Percentiles rank a stretch among this genome's conserved stretches.
Evolutionary conservation across 92 coral and sea anemone genomes (phyloP).

Genomic region (Porites lobata): DNA sequence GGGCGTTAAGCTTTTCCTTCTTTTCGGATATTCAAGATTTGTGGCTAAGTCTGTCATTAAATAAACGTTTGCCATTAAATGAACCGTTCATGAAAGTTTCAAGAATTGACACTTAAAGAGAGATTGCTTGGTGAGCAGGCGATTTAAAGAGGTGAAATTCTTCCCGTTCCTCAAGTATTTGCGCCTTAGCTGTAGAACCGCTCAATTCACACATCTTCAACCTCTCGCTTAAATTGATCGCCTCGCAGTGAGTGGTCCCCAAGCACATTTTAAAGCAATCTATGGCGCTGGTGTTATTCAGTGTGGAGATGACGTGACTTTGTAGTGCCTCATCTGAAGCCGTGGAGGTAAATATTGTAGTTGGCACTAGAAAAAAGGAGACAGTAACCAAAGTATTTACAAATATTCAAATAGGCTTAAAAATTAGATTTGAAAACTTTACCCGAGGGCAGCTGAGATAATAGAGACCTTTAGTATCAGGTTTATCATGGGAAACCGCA

Average conservation of each 20-base stretch:
- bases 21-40: too few species aligned
- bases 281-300: constrained; percentile 3
- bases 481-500: too few species aligned
- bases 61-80: too few species aligned
- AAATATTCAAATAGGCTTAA: too few species aligned
- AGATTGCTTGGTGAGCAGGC: neutral
- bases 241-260: constrained; percentile 10
- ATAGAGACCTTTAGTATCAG: too few species aligned
- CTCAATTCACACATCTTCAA: neutral
- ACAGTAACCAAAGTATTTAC: neutral
- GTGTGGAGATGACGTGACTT: constrained; percentile 10
- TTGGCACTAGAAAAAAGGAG: neutral
- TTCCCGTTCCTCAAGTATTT: neutral
- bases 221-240: neutral
- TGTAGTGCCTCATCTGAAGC: constrained; percentile 13
- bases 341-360: neutral
- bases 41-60: too few species aligned
- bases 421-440: too few species aligned
- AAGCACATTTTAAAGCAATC: constrained; percentile 24
- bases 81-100: too few species aligned
- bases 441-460: too few species aligned
- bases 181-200: neutral
- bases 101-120: too few species aligned
- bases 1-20: too few species aligned
- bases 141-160: constrained; percentile 3